phyloP scores from a whole-genome alignment of 2,797 vertebrate genomes.

The Acanthiza pusilla region DNA sequence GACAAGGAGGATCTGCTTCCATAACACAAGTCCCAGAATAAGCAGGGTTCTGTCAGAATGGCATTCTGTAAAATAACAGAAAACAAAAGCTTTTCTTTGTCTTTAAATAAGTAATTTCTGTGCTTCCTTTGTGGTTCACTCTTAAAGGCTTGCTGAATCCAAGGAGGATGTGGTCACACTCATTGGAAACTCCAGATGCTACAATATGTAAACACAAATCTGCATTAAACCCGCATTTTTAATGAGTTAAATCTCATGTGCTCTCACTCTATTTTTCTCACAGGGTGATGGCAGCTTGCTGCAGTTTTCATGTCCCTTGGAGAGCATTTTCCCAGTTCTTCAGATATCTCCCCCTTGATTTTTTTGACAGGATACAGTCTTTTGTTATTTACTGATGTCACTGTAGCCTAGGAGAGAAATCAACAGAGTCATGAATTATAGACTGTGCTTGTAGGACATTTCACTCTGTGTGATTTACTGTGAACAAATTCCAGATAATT shows the following conservation, averaged over 20 bases:
- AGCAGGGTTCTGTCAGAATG: background rate
- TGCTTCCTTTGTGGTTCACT: constrained; percentile 37
- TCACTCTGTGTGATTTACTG: background rate
- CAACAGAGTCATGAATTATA: constrained; percentile 46
- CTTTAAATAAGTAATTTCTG: constrained; percentile 4
- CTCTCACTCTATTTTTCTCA: background rate
- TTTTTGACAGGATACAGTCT: constrained; percentile 31
- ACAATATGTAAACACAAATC: constrained; percentile 4
- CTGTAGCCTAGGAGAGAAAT: constrained; percentile 60
- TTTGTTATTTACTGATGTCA: constrained; percentile 59
- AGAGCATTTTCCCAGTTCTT: background rate
- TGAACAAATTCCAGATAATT: constrained; percentile 28
- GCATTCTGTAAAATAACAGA: constrained; percentile 24
- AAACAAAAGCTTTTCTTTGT: constrained; percentile 59
- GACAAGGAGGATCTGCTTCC: background rate
- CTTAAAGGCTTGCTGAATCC: constrained; percentile 6
- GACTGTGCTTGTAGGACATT: background rate
- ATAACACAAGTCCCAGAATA: background rate
- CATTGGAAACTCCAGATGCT: constrained; percentile 37
- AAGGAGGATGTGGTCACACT: constrained; percentile 41
- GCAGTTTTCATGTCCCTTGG: background rate
- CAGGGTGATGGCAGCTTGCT: background rate
- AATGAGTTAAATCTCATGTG: constrained; percentile 15
- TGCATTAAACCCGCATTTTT: constrained; percentile 13
- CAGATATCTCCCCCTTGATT: background rate